Evolutionary conservation across 2,888 invertebrate species (phyloP).

Genomic region (Girardia tigrina): DNA sequence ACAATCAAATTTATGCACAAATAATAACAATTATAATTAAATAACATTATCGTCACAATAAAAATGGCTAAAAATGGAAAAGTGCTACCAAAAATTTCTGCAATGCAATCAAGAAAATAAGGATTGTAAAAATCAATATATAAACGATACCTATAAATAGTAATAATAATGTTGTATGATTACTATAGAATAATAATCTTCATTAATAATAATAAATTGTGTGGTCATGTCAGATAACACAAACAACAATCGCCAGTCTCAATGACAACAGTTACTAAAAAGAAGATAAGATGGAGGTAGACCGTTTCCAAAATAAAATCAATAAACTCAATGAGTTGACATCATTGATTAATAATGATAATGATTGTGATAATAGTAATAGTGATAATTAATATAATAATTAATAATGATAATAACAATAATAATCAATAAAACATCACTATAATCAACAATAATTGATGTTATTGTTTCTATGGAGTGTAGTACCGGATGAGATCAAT

Average conservation of each 20-base stretch:
- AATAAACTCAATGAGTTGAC: not conserved
- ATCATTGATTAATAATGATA: not conserved
- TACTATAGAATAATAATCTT: not conserved
- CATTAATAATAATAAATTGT: not conserved
- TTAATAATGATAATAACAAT: not conserved
- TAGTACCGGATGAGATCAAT: conserved; percentile 4
- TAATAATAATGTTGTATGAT: not conserved
- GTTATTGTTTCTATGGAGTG: conserved; percentile 12
- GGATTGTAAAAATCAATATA: not conserved
- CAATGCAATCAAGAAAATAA: not conserved
- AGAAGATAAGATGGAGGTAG: conserved; percentile 17
- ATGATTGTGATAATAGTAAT: not conserved
- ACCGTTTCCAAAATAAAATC: not conserved
- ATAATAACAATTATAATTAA: no score
- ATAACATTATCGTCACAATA: not conserved
- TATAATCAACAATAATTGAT: not conserved
- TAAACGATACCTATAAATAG: not conserved
- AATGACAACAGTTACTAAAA: not conserved
- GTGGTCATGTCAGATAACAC: not conserved
- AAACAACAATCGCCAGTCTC: not conserved
- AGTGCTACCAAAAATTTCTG: not conserved
- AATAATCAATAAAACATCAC: not conserved
- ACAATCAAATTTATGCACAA: not conserved
- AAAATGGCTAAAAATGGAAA: not conserved
- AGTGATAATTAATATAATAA: not conserved